A percentile compares a stretch with the other conserved stretches of the same genome.
Conservation (phyloP, 1,140 invertebrate genomes). For the Anadara kagoshimensis region DNA sequence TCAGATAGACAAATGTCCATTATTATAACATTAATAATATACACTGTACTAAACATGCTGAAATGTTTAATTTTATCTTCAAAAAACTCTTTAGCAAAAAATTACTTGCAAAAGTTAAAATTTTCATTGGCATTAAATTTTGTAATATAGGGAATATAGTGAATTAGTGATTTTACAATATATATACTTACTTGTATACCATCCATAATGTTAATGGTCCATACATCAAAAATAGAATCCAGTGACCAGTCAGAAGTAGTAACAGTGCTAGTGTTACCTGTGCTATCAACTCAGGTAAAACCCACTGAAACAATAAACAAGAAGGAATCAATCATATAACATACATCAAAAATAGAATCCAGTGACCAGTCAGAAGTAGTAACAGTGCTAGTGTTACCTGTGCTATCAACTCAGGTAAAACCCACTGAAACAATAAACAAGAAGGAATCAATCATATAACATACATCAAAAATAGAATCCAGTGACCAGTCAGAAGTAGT, state of each 20-base stretch:
- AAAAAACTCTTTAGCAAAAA: too few relatives aligned
- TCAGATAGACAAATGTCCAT: too few relatives aligned
- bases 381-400: slow-evolving; percentile 84
- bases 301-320: slow-evolving; percentile 82
- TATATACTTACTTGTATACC: slow-evolving; percentile 80
- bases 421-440: slow-evolving; percentile 82
- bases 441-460: too few relatives aligned
- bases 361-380: slow-evolving; percentile 86
- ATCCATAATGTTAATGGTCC: slow-evolving; percentile 88
- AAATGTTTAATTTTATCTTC: too few relatives aligned
- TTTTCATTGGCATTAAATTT: too few relatives aligned
- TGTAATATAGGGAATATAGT: too few relatives aligned
- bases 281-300: slow-evolving; percentile 86
- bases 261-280: slow-evolving; percentile 84
- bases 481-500: slow-evolving; percentile 86
- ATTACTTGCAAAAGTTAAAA: too few relatives aligned
- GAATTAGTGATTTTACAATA: too few relatives aligned
- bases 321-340: too few relatives aligned
- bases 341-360: slow-evolving; percentile 85
- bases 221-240: slow-evolving; percentile 85
- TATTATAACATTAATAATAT: too few relatives aligned
- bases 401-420: slow-evolving; percentile 86
- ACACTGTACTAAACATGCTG: too few relatives aligned
- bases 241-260: slow-evolving; percentile 86
- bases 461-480: slow-evolving; percentile 85